Evolutionary conservation across 2,113 vertebrate genomes (phyloP).

Genomic region (Dicrurus megarhynchus): DNA sequence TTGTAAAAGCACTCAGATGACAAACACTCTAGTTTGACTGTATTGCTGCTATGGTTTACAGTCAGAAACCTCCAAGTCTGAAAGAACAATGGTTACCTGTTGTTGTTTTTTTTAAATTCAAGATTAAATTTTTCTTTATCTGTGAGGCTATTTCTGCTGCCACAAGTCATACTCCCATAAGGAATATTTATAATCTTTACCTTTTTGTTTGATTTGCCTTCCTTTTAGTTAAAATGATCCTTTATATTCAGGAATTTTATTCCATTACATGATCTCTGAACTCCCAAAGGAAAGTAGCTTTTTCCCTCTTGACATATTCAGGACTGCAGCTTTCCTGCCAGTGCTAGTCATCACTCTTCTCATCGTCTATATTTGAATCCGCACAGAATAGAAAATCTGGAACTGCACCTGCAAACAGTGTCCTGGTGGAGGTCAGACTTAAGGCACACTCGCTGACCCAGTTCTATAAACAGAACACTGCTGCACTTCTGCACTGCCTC

Average conservation of each 20-base stretch:
- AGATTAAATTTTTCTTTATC: background rate
- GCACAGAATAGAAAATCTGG: background rate
- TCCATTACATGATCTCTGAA: background rate
- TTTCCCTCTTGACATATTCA: background rate
- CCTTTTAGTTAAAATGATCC: background rate
- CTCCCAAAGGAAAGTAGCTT: background rate
- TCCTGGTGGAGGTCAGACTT: background rate
- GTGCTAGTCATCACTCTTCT: background rate
- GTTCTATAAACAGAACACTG: slow-evolving; percentile 33
- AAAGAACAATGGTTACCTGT: background rate
- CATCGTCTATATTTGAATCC: background rate
- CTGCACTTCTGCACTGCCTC: background rate
- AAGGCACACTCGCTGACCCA: background rate
- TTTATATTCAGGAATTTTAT: background rate
- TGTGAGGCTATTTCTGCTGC: background rate
- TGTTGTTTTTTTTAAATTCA: background rate
- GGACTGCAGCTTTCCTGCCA: background rate
- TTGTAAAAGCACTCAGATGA: background rate
- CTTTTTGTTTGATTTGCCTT: background rate
- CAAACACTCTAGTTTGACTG: background rate
- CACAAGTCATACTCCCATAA: background rate
- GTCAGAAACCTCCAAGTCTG: background rate
- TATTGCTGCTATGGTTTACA: background rate
- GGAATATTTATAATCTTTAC: background rate
- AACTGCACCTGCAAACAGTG: background rate